Base-by-base conservation (phyloP, 1,140 invertebrate genomes). In the Leptinotarsa defecta region DNA sequence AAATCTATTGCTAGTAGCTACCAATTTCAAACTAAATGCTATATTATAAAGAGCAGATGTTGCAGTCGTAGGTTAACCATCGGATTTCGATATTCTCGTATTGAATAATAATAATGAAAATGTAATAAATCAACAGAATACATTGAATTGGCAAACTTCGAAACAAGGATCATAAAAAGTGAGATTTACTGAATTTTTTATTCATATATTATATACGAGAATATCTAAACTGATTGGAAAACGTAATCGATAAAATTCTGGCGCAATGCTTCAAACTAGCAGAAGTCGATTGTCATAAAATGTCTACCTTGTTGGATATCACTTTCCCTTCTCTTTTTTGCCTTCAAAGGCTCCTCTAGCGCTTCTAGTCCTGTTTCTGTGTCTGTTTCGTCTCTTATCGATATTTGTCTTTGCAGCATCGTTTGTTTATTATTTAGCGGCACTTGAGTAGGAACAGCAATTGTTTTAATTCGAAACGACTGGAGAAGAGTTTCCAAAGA, bases 351-450 rank as follows among this genome's bases (percentile, higher is more conserved):
- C 85, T 91, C 90, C 84, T 91, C 90, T 81, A 91, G 87, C 64
- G 90, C 90, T 81, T 91, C 90, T 81, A 88, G 86, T 78, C 86
- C 87, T 68, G 87, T 17, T 86, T 89, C 89, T 80, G 90, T 89
- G 49, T 89, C 89, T 77, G 90, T 88, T 81, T 91, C 91, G 81
- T 89, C 89, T 83, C 89, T 90, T 82, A 91, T 87, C 77, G 91
- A 91, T 77, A 90, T 88, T 85, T 91, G 90, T 81, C 90, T 87
- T 85, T 90, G 88, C 84, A 89, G 87, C 84, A 90, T 86, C 79
- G 89, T 90, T 84, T 90, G 88, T 87, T 90, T 89, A 87, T 91
- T 89, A 88, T 91, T 92, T 84, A 92, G 89, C 81, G 91, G 90
- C 87, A 92, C 91, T 92, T 88, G 85, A 73, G 69, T 78, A 65